These are phyloP conservation scores for Lepidothrix coronata DNA, from an alignment of 2,113 vertebrate genomes.

Conservation along the genomic window DNA sequence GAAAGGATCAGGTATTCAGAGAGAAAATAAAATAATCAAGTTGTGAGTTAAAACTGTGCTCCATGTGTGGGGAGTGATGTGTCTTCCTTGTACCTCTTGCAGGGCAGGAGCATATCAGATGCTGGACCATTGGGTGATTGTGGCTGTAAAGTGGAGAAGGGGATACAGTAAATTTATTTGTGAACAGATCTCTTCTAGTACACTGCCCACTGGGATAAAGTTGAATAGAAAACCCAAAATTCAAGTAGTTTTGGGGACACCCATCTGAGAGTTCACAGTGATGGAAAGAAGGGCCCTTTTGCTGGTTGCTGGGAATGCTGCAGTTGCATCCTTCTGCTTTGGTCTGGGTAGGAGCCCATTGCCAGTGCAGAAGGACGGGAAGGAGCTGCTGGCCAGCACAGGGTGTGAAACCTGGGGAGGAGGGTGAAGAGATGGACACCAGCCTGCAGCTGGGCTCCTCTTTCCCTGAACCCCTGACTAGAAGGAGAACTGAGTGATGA, in stretches of 20 bases:
- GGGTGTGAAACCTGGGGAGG: not conserved
- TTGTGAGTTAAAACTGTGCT: not conserved
- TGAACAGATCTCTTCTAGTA: not conserved
- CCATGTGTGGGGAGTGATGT: not conserved
- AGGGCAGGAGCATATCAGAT: not conserved
- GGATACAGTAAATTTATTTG: not conserved
- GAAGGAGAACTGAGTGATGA: not conserved
- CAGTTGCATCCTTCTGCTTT: not conserved
- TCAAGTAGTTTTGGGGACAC: not conserved
- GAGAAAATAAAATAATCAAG: not conserved
- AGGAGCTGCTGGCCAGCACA: not conserved
- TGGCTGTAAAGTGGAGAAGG: not conserved
- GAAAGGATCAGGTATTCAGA: not conserved
- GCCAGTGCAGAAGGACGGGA: not conserved
- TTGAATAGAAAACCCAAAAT: not conserved
- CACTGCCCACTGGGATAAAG: accelerated
- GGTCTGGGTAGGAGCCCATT: not conserved
- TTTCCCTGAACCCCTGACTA: not conserved
- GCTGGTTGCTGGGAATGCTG: not conserved
- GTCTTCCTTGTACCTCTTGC: accelerated
- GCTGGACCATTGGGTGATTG: not conserved
- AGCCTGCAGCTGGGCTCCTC: not conserved
- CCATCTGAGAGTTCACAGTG: not conserved
- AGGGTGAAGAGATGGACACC: not conserved
- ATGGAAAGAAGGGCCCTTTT: not conserved